These are phyloP conservation scores for Arvicola amphibius DNA, from an alignment of 2,797 vertebrate genomes.

Conservation along the genomic window DNA sequence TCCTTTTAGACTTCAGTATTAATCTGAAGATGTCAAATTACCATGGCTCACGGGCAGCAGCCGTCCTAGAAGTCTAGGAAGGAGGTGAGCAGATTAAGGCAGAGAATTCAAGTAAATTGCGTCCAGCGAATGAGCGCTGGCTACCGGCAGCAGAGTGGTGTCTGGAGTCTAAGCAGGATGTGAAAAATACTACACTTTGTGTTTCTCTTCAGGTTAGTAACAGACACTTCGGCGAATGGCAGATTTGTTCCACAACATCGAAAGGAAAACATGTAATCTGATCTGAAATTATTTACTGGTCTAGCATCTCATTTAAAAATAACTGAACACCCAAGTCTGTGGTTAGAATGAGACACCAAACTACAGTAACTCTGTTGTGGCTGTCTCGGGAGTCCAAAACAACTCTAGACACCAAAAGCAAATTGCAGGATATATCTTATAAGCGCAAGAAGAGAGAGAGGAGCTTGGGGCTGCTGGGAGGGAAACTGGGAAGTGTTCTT, in stretches of 20 bases:
- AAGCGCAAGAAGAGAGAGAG: background rate
- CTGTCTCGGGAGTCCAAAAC: background rate
- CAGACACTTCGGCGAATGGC: background rate
- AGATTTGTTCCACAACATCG: constrained; percentile 49
- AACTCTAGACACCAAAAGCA: constrained; percentile 7
- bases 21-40: constrained; percentile 56
- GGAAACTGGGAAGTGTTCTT: constrained; percentile 16
- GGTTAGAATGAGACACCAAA: constrained; percentile 9
- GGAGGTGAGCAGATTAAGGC: background rate
- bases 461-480: constrained; percentile 12
- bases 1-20: background rate
- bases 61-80: background rate
- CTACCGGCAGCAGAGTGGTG: background rate
- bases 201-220: constrained; percentile 61
- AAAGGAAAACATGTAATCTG: constrained; percentile 28
- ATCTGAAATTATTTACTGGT: constrained; percentile 12
- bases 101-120: background rate
- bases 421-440: background rate
- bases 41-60: background rate
- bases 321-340: background rate
- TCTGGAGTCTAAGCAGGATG: background rate
- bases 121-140: background rate
- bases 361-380: background rate
- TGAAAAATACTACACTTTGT: background rate
- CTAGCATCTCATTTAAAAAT: constrained; percentile 51